Percentiles rank a stretch among this genome's conserved stretches.
Evolutionary conservation across 2,888 invertebrate genomes (phyloP).

Genomic region (Tuta absoluta): DNA sequence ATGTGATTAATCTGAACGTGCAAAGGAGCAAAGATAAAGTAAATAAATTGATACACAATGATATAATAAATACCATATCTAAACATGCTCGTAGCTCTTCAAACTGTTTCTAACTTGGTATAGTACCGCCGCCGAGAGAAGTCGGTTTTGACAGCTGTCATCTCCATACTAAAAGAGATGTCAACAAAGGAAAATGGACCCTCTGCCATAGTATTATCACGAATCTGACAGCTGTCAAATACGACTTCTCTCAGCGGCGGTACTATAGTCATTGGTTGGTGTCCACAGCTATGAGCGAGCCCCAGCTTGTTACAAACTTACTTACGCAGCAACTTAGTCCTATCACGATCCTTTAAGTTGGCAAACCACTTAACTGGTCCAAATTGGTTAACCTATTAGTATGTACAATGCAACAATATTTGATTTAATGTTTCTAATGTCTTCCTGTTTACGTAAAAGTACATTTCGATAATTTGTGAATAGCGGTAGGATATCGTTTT

Average conservation of each 20-base stretch:
- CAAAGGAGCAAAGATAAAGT: too few relatives aligned
- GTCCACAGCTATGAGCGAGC: background rate
- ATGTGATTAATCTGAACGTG: too few relatives aligned
- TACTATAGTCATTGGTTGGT: background rate
- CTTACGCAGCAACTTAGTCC: constrained; percentile 1
- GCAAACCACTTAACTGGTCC: background rate
- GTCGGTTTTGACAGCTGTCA: too few relatives aligned
- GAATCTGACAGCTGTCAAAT: too few relatives aligned
- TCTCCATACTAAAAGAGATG: too few relatives aligned
- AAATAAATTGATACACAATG: too few relatives aligned
- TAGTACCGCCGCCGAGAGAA: too few relatives aligned
- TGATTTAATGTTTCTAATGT: background rate
- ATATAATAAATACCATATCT: background rate
- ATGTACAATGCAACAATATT: background rate
- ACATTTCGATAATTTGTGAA: background rate
- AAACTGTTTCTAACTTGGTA: background rate
- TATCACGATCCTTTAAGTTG: background rate
- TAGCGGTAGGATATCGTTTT: background rate
- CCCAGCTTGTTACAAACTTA: background rate
- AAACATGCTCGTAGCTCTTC: background rate
- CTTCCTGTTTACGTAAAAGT: background rate
- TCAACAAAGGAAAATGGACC: too few relatives aligned
- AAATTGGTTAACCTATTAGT: background rate
- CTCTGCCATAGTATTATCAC: too few relatives aligned
- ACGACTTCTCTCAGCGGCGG: too few relatives aligned